These are phyloP conservation scores for Trichopoda pennipes DNA, from an alignment of 2,888 invertebrate species.

Conservation along the genomic window DNA sequence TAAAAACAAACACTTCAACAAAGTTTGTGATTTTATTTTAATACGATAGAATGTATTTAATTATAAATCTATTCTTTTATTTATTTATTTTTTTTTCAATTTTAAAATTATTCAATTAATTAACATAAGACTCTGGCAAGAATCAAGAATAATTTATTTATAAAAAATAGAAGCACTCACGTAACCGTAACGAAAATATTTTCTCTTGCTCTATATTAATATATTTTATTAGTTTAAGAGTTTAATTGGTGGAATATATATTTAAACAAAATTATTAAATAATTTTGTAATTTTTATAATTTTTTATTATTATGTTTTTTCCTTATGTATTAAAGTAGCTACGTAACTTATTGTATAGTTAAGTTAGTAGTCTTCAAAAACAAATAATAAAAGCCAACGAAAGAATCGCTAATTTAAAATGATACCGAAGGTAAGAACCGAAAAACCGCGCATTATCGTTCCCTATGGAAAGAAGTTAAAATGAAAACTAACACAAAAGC, in stretches of 20 bases:
- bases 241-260: slow-evolving; percentile 20
- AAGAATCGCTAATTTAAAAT: slow-evolving; percentile 30
- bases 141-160: slow-evolving; percentile 2
- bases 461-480: slow-evolving; percentile 51
- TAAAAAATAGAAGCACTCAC: too few relatives aligned
- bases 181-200: slow-evolving; percentile 26
- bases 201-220: slow-evolving; percentile 21
- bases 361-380: background rate
- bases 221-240: slow-evolving; percentile 37
- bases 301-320: too few relatives aligned
- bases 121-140: slow-evolving; percentile 34
- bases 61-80: slow-evolving; percentile 11
- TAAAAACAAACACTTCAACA: slow-evolving; percentile 29
- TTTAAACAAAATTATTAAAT: too few relatives aligned
- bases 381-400: too few relatives aligned
- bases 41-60: slow-evolving; percentile 2
- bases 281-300: too few relatives aligned
- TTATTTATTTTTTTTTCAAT: background rate
- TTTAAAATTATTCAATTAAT: slow-evolving; percentile 41
- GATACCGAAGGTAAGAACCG: slow-evolving; percentile 13
- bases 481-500: slow-evolving; percentile 57
- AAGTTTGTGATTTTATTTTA: slow-evolving; percentile 20
- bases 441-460: slow-evolving; percentile 45
- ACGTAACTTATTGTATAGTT: too few relatives aligned
- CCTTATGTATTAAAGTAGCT: too few relatives aligned